A percentile compares a stretch with the other conserved stretches of the same genome.
These are phyloP conservation scores for Anorthoa munda DNA, from an alignment of 2,888 invertebrate genomes.

Conservation along the genomic window DNA sequence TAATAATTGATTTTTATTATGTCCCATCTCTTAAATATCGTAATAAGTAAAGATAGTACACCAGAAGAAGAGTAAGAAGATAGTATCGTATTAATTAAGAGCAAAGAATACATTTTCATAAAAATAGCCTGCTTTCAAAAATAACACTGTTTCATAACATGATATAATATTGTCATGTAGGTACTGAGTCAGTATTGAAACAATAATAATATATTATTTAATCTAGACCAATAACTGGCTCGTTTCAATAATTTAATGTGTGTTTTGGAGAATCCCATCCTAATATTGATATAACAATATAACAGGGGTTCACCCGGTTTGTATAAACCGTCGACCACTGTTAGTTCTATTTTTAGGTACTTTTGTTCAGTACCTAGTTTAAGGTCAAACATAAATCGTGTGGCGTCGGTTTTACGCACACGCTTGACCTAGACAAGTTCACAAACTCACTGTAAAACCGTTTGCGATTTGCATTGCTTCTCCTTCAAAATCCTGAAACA, in stretches of 20 bases:
- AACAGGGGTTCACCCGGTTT: background rate
- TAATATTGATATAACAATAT: background rate
- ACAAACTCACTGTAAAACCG: too few relatives aligned
- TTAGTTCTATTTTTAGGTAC: background rate
- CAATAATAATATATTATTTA: conserved; percentile 10
- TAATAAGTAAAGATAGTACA: too few relatives aligned
- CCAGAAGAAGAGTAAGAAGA: too few relatives aligned
- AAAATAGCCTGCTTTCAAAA: too few relatives aligned
- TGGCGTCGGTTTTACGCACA: too few relatives aligned
- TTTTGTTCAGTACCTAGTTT: background rate
- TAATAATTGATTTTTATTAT: background rate
- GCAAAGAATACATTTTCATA: background rate
- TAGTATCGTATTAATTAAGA: background rate
- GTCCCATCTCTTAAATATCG: too few relatives aligned
- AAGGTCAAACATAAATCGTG: too few relatives aligned
- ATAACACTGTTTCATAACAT: conserved; percentile 11
- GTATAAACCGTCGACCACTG: background rate
- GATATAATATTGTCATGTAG: conserved; percentile 1
- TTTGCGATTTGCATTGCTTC: too few relatives aligned
- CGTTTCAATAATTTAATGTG: conserved; percentile 1
- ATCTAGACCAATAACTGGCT: too few relatives aligned
- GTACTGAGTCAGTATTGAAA: conserved; percentile 17
- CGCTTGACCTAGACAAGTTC: too few relatives aligned
- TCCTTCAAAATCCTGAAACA: too few relatives aligned
- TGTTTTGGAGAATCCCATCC: background rate